Evolutionary conservation across 2,113 vertebrate genomes (phyloP), one percentile per base, ranked within the genome.

Genomic region (Halichoeres trimaculatus): DNA sequence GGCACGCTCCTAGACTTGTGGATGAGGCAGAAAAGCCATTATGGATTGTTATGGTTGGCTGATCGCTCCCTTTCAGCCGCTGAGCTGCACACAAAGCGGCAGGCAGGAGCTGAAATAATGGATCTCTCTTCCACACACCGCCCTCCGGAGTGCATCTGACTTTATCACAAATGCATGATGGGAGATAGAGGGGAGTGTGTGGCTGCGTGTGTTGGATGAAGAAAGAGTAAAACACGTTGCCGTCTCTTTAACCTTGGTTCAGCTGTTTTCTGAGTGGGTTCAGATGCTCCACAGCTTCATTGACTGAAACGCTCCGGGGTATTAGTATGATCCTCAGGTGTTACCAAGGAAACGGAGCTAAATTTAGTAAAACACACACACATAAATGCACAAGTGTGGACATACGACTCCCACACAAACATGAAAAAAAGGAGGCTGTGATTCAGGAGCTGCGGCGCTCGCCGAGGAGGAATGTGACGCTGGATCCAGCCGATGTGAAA

Each of bases 1-100:
- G 90, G 91, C 92, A 89, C 90, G 85, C 92, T 92, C 87, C 91
- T 87, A 92, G 93, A 93, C 90, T 92, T 93, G 93, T 93, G 92
- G 91, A 92, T 92, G 90, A 90, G 86, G 92, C 91, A 92, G 91
- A 92, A 93, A 93, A 92, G 80, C 88, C 89, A 90, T 93, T 93
- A 91, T 91, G 88, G 89, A 88, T 88, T 90, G 90, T 93, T 91
- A 92, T 90, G 92, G 90, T 90, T 93, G 92, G 91, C 90, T 92
- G 91, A 93, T 91, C 80, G 83, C 86, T 89, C 82, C 84, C 88
- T 92, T 94, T 94, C 83, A 92, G 76, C 84, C 69, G 69, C 82
- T 90, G 90, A 93, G 89, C 93, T 90, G 84, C 85, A 86, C 89
- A 92, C 92, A 93, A 94, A 86, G 91, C 76, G 22, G 76, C 85